Percentiles rank a stretch among this genome's conserved stretches.
phyloP scores from a whole-genome alignment of 2,888 invertebrate species.

The Drosophila niveifrons region DNA sequence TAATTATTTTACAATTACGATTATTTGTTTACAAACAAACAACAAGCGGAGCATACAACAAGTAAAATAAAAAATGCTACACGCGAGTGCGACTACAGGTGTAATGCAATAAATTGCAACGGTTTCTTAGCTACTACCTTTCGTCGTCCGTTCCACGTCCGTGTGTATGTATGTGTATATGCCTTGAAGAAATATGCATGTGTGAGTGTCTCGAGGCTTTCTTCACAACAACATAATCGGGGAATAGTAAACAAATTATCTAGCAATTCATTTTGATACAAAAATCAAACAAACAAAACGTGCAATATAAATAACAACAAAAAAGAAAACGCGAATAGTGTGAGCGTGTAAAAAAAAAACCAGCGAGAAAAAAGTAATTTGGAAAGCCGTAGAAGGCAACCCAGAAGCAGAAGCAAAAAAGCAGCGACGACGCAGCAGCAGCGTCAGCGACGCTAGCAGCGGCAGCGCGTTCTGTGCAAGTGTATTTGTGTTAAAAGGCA shows the following conservation, averaged over 20 bases:
- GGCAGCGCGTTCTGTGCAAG: conserved; percentile 67
- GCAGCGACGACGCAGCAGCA: conserved; percentile 15
- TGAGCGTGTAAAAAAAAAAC: conserved; percentile 37
- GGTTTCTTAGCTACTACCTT: conserved; percentile 31
- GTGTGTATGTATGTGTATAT: conserved; percentile 28
- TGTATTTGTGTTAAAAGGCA: conserved; percentile 70
- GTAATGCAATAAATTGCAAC: conserved; percentile 50
- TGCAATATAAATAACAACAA: conserved; percentile 47
- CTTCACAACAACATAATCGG: conserved; percentile 14
- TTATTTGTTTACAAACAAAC: conserved; percentile 65
- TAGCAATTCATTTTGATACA: conserved; percentile 35
- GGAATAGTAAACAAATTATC: conserved; percentile 53
- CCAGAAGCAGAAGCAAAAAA: conserved; percentile 40
- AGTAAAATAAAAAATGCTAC: conserved; percentile 36
- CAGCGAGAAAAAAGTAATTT: conserved; percentile 36
- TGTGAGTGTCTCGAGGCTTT: conserved; percentile 35
- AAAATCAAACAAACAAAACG: conserved; percentile 48
- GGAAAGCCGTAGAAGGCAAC: conserved; percentile 62
- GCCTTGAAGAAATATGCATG: conserved; percentile 22
- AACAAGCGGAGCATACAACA: conserved; percentile 14
- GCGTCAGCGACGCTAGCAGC: conserved; percentile 49
- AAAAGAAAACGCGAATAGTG: conserved; percentile 35
- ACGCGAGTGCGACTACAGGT: conserved; percentile 50
- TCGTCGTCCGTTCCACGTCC: conserved; percentile 3
- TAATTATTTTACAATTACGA: conserved; percentile 63